Evolutionary conservation across 1,140 invertebrate genomes (phyloP), one percentile per base, ranked within the genome.

Genomic region (Nylanderia fulva): DNA sequence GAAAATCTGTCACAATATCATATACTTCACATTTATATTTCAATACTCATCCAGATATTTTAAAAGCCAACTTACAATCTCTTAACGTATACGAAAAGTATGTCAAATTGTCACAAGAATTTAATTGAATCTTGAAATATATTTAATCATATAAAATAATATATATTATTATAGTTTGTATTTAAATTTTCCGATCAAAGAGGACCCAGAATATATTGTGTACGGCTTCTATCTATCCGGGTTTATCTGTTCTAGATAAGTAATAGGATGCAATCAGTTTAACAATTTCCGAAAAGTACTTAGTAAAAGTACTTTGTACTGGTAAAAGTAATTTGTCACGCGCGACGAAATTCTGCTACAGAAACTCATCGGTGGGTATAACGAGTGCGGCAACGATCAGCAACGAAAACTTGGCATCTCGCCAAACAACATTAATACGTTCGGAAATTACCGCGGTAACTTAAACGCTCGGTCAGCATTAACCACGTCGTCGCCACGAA

Each of bases 311-410:
- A 82, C 60, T 64, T 82, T 24, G 52, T 33, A 33, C 29, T 33
- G 3, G 29, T 33, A 33, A 33, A 58, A 27, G 36, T 48, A 42
- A 82, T 82, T 82, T 82, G 52, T 86, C 48, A 33, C 56, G 63
- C 45, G 39, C 52, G 33, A n/a, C 56, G n/a, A 75, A 77, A 82
- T 85, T 74, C 60, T 58, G 45, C 83, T 42, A 48, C 60, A 45
- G 71, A 27, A 68, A 54, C 69, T 83, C 86, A 87, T 80, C 75
- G 83, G 39, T 61, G 48, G 48, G 64, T 58, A 74, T 82, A 85
- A 88, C 69, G 74, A 88, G 88, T 88, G 76, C 85, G 83, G 85
- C 86, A 88, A 64, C 83, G 69, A 88, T 88, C 75, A 72, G 85
- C 86, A 88, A 88, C 75, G 79, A 88, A 85, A 88, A 76, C 56